Evolutionary conservation across 2,797 vertebrate genomes (phyloP), one percentile per base, ranked within the genome.

Genomic region (Gallinago stenura): DNA sequence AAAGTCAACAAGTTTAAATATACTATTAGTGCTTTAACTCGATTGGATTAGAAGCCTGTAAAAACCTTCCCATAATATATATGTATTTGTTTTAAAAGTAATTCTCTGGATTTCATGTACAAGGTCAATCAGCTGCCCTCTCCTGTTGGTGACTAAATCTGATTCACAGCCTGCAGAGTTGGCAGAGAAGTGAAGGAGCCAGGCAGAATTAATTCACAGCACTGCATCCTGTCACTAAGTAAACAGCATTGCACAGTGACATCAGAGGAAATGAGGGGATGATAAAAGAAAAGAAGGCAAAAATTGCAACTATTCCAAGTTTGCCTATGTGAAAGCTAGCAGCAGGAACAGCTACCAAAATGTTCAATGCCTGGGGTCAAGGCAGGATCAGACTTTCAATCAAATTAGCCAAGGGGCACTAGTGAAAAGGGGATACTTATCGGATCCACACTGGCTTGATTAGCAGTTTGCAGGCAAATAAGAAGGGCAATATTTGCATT

Each of bases 1-100:
- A 97, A 98, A 98, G 64, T 70, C 57, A 84, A 31, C 33, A 70
- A 82, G 84, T 90, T 84, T 91, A 93, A 91, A 91, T 96, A 88
- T 75, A 95, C 87, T 94, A 84, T 96, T 83, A 68, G 53, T 88
- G 78, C 90, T 96, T 97, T 95, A 95, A 75, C 72, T 87, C 79
- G 31, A 92, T 95, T 97, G 90, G 96, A 97, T 96, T 92, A 83
- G 77, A 97, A 97, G 66, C 65, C 84, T 90, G 65, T 62, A 86
- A 95, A 96, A 86, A 85, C 89, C 46, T 93, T 88, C 72, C 64
- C 33, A 1, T 54, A 89, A 84, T 72, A 79, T 54, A 82, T 20
- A 66, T 3, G 2, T 25, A 82, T 62, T 87, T 89, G 57, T 90
- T 77, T 89, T 82, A 93, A 83, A 96, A 89, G 60, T 43, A 79